A percentile compares a stretch with the other conserved stretches of the same genome.
Evolutionary conservation across 2,797 vertebrate genomes (phyloP).

Genomic region (Protonibea diacanthus): DNA sequence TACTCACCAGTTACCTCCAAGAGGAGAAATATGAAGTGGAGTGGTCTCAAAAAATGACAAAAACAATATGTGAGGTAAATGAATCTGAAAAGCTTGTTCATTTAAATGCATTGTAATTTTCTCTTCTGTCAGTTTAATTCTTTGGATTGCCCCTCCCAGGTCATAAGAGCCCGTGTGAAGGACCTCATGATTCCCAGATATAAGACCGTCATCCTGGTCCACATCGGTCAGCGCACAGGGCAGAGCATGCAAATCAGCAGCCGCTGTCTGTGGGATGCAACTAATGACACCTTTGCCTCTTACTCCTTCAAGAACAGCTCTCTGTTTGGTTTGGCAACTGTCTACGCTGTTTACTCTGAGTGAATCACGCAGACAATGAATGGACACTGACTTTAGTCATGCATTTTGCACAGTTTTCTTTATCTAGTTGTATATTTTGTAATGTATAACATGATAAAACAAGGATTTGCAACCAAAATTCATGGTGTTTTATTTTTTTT

Average conservation of each 20-base stretch:
- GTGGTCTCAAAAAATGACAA: slow-evolving; percentile 89
- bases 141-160: slow-evolving; percentile 77
- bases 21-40: slow-evolving; percentile 90
- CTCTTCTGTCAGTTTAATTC: background rate
- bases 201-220: slow-evolving; percentile 89
- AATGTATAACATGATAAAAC: slow-evolving; percentile 26
- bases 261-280: slow-evolving; percentile 92
- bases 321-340: slow-evolving; percentile 89
- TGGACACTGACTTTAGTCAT: background rate
- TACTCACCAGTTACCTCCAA: slow-evolving; percentile 86
- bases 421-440: slow-evolving; percentile 9
- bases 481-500: slow-evolving; percentile 35
- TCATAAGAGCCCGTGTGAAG: slow-evolving; percentile 90
- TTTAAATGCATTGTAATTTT: background rate
- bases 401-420: background rate
- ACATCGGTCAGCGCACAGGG: slow-evolving; percentile 88
- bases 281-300: slow-evolving; percentile 86
- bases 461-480: slow-evolving; percentile 22
- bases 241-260: slow-evolving; percentile 91
- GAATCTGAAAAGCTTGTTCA: background rate
- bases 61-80: slow-evolving; percentile 90
- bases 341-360: slow-evolving; percentile 91
- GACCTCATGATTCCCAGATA: slow-evolving; percentile 90
- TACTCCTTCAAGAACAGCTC: slow-evolving; percentile 90
- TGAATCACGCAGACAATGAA: slow-evolving; percentile 61